A percentile compares a stretch with the other conserved stretches of the same genome.
These are phyloP conservation scores for Cyrtonyx montezumae DNA, from an alignment of 2,113 vertebrate species.

Conservation along the genomic window DNA sequence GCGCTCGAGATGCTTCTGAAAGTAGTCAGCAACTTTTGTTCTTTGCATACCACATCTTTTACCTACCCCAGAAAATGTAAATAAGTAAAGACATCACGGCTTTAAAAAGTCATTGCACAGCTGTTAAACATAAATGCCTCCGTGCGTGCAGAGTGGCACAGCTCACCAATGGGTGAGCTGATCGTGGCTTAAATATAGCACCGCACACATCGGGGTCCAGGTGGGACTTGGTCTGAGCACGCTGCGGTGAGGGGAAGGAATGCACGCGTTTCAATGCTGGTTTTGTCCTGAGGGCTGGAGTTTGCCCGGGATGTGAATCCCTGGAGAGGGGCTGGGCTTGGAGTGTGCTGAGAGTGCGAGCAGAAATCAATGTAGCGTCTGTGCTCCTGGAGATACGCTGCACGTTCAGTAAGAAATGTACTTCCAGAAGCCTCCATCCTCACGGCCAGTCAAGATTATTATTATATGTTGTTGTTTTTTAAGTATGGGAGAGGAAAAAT, in stretches of 20 bases:
- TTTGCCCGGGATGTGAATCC: constrained; percentile 63
- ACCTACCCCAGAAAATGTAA: background rate
- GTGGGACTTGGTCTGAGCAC: background rate
- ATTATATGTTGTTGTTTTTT: background rate
- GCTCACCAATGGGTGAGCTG: background rate
- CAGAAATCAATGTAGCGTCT: constrained; percentile 62
- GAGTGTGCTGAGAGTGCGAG: constrained; percentile 18
- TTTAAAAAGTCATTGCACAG: background rate
- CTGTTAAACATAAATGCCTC: background rate
- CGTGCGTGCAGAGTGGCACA: background rate
- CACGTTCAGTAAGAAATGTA: constrained; percentile 24
- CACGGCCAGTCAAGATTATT: constrained; percentile 17
- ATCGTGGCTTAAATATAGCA: background rate
- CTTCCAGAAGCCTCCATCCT: constrained; percentile 24
- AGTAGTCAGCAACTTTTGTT: background rate
- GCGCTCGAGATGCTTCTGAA: background rate
- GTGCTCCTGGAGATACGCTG: constrained; percentile 10
- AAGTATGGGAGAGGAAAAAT: background rate
- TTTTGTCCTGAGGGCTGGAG: constrained; percentile 70
- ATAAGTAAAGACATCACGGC: background rate
- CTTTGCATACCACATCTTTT: background rate
- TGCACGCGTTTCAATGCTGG: constrained; percentile 66
- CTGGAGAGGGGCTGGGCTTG: background rate
- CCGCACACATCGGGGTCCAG: background rate
- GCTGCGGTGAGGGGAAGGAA: constrained; percentile 55